Evolutionary conservation across 2,113 vertebrate species (phyloP).

Genomic region (Dipodomys stephensi): DNA sequence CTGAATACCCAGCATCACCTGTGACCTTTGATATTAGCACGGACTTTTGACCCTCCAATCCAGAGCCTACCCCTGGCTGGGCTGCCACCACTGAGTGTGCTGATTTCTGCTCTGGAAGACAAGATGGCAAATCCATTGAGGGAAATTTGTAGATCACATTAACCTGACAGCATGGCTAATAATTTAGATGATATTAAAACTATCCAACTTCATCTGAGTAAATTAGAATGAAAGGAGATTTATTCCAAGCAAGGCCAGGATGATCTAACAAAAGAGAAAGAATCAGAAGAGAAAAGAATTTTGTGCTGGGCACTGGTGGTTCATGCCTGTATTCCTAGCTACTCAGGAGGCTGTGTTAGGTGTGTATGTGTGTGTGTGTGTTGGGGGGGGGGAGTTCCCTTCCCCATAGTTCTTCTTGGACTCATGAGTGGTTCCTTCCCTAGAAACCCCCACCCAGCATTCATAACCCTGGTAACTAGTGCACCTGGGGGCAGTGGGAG

Average conservation of each 20-base stretch:
- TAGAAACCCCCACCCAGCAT: too few relatives aligned
- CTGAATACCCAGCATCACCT: too few relatives aligned
- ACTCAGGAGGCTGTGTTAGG: too few relatives aligned
- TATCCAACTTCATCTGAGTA: background rate
- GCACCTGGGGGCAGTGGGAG: too few relatives aligned
- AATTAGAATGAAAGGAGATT: constrained; percentile 66
- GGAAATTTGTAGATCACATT: constrained; percentile 46
- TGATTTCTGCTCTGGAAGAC: background rate
- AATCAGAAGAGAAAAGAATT: background rate
- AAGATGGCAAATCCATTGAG: background rate
- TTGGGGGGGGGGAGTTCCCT: too few relatives aligned
- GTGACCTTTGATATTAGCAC: too few relatives aligned
- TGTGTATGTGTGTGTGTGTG: too few relatives aligned
- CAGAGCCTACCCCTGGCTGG: background rate
- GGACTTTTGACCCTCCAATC: too few relatives aligned
- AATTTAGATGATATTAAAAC: constrained; percentile 61
- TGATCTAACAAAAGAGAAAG: background rate
- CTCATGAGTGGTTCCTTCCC: too few relatives aligned
- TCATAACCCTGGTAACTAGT: too few relatives aligned
- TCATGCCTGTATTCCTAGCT: too few relatives aligned
- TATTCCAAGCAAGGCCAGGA: background rate
- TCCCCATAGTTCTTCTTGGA: too few relatives aligned
- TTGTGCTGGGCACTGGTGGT: background rate
- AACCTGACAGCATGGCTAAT: constrained; percentile 46
- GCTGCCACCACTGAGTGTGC: background rate